Evolutionary conservation across 2,888 invertebrate species (phyloP).

Genomic region (Athripsodes cinereus): DNA sequence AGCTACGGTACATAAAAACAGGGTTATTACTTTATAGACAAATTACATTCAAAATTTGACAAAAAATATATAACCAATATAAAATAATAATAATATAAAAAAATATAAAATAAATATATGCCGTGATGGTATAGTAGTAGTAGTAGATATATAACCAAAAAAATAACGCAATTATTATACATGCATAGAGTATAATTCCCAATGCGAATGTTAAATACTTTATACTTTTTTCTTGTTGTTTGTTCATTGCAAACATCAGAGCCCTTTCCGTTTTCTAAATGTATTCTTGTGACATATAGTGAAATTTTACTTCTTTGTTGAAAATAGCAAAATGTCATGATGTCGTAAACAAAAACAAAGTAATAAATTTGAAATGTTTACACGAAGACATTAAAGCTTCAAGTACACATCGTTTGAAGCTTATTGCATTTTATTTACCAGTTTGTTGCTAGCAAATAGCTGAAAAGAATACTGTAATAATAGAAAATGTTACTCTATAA

Average conservation of each 20-base stretch:
- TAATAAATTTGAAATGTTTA: not conserved
- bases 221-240: too few species aligned
- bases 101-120: too few species aligned
- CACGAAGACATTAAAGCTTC: not conserved
- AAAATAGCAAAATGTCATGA: not conserved
- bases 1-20: too few species aligned
- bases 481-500: not conserved
- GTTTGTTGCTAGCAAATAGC: not conserved
- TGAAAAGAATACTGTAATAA: not conserved
- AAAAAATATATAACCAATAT: too few species aligned
- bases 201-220: too few species aligned
- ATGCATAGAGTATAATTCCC: too few species aligned
- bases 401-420: not conserved
- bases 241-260: not conserved
- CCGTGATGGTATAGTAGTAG: too few species aligned
- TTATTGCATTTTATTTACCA: not conserved
- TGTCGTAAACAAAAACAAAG: slow-evolving; percentile 2
- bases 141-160: too few species aligned
- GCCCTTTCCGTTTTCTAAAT: not conserved
- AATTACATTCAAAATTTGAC: too few species aligned
- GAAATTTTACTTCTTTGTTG: not conserved
- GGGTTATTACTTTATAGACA: too few species aligned
- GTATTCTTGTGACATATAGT: not conserved
- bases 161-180: too few species aligned
- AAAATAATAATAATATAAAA: too few species aligned